Conservation (phyloP, 2,113 vertebrate species). For the Dolichallabes microphthalmus region DNA sequence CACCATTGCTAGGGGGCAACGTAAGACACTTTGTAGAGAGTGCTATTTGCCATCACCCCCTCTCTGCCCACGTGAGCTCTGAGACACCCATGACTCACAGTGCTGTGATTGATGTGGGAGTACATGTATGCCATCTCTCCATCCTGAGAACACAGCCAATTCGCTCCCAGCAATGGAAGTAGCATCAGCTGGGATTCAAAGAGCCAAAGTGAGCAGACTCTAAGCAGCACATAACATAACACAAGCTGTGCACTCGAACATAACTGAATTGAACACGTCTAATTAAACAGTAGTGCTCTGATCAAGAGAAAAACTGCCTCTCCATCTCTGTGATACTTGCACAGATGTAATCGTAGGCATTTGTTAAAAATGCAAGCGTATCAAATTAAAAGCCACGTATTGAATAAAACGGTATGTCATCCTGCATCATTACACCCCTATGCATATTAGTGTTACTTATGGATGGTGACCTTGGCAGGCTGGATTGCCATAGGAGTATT, state of each 20-base stretch:
- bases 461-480: conserved; percentile 63
- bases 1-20: too few relatives aligned
- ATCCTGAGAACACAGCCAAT: too few relatives aligned
- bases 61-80: too few relatives aligned
- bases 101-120: too few relatives aligned
- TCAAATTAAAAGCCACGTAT: neutral
- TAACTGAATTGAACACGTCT: neutral
- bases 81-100: too few relatives aligned
- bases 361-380: neutral
- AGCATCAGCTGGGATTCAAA: too few relatives aligned
- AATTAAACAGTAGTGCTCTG: neutral
- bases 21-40: too few relatives aligned
- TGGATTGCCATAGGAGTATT: conserved; percentile 60
- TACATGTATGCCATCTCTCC: too few relatives aligned
- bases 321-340: neutral
- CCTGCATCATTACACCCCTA: neutral
- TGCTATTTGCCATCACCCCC: too few relatives aligned
- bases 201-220: too few relatives aligned
- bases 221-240: too few relatives aligned
- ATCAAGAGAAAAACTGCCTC: neutral
- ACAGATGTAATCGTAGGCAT: neutral
- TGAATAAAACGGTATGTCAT: neutral
- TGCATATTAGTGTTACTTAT: conserved; percentile 50
- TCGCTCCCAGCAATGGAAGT: too few relatives aligned
- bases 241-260: neutral